Evolutionary conservation across 2,888 invertebrate genomes (phyloP).

Genomic region (Acrocera orbiculus): DNA sequence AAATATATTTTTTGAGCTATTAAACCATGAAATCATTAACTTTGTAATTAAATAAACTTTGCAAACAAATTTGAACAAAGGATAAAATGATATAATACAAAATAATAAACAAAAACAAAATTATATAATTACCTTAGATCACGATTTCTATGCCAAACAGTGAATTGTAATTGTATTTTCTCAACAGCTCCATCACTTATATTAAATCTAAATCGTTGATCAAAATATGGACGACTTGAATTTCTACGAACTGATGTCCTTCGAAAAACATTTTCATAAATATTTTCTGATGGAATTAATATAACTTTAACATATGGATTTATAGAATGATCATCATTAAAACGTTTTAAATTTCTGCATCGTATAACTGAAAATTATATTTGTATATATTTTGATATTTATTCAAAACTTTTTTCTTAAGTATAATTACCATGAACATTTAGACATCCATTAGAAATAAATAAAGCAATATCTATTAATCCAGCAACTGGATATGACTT

Average conservation of each 20-base stretch:
- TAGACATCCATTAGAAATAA: constrained; percentile 38
- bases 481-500: constrained; percentile 31
- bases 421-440: constrained; percentile 50
- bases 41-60: no score
- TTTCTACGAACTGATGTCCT: constrained; percentile 67
- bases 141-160: constrained; percentile 75
- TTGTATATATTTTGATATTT: constrained; percentile 3
- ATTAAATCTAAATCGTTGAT: constrained; percentile 56
- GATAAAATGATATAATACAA: no score
- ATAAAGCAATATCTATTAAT: constrained; percentile 45
- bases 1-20: no score
- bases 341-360: constrained; percentile 53
- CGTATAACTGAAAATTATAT: constrained; percentile 45
- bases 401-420: background rate
- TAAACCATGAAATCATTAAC: no score
- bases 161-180: constrained; percentile 46
- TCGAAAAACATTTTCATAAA: constrained; percentile 39
- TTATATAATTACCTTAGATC: constrained; percentile 49
- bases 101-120: background rate
- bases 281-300: constrained; percentile 12
- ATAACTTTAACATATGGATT: constrained; percentile 68
- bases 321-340: constrained; percentile 43
- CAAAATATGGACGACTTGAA: constrained; percentile 59
- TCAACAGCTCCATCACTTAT: constrained; percentile 26
- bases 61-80: no score